phyloP scores from a whole-genome alignment of 2,797 vertebrate species.

The Caiman crocodilus region DNA sequence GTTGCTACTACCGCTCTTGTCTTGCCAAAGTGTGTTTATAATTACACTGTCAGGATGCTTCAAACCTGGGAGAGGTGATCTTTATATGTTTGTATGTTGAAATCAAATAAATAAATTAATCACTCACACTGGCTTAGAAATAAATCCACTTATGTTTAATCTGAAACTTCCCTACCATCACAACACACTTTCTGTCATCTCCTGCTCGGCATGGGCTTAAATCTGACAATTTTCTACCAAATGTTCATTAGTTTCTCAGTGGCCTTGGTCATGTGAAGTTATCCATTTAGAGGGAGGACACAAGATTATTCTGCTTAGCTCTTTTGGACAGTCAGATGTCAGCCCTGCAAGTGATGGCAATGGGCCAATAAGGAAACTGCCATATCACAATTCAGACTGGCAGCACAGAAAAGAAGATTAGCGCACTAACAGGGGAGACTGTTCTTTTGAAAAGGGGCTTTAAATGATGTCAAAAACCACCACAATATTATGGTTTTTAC shows the following conservation, averaged over 20 bases:
- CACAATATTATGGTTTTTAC: constrained; percentile 69
- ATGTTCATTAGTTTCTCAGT: rapidly evolving
- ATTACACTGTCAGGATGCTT: constrained; percentile 35
- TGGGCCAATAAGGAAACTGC: neutral
- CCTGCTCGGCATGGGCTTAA: neutral
- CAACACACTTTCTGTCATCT: neutral
- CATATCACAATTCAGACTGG: neutral
- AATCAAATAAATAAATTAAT: constrained; percentile 48
- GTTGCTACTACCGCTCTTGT: neutral
- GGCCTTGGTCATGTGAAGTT: neutral
- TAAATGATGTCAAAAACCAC: constrained; percentile 64
- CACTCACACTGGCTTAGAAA: constrained; percentile 18
- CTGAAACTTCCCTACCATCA: neutral
- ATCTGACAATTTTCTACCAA: neutral
- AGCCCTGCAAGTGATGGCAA: neutral
- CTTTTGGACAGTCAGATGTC: neutral
- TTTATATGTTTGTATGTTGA: constrained; percentile 20
- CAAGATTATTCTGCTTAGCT: neutral
- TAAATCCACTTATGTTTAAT: constrained; percentile 28
- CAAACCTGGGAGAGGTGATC: constrained; percentile 34
- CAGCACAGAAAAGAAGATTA: neutral
- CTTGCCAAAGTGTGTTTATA: neutral
- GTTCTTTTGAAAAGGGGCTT: constrained; percentile 66
- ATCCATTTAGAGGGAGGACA: neutral
- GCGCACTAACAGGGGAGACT: neutral